Base-by-base conservation (phyloP, 2,888 invertebrate species). In the Oxytorus armatus region DNA sequence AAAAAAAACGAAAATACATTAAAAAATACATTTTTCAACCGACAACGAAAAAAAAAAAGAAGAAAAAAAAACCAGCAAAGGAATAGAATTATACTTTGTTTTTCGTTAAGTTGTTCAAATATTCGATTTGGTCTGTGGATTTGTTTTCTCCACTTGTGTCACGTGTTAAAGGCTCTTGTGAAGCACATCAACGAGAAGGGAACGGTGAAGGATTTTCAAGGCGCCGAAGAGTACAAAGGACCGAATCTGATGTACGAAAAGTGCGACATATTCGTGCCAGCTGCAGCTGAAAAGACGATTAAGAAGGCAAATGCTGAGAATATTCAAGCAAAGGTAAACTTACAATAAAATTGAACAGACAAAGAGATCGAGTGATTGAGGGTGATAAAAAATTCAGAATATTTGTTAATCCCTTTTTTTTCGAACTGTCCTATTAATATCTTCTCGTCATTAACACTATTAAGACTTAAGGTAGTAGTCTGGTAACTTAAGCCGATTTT, bases 231-330 rank as follows among this genome's bases (percentile, higher is more conserved):
- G 3, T 99, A 98, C 92, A 95, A 68, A 59, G 96, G 95, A 8
- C 96, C 97, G 85, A 94, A 95, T 91, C 93, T 99, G 85, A 93
- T 99, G 92, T 96, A 93, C 88, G 98, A 99, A 92, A 95, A 96
- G 85, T 98, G 98, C 92, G 99, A 99, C 92, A 98, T 99, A 89
- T 94, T 99, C 55, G 96, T 99, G 70, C 99, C 99, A 0, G 99
- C 99, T 83, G 99, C 99, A 73, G 94, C 96, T 66, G 99, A 99
- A 90, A 97, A 98, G 92, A 97, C 97, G 82, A 97, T 99, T 86
- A 96, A 96, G 87, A 96, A 95, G 89, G 96, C 96, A 55, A 99
- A 99, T 92, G 99, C 99, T 1, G 94, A 95, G 89, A 95, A 95
- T 88, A 96, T 99, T 81, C 95, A 98, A 94, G 97, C 74, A 7